phyloP scores from a whole-genome alignment of 2,888 invertebrate genomes.

The Perizoma flavofasciatum region DNA sequence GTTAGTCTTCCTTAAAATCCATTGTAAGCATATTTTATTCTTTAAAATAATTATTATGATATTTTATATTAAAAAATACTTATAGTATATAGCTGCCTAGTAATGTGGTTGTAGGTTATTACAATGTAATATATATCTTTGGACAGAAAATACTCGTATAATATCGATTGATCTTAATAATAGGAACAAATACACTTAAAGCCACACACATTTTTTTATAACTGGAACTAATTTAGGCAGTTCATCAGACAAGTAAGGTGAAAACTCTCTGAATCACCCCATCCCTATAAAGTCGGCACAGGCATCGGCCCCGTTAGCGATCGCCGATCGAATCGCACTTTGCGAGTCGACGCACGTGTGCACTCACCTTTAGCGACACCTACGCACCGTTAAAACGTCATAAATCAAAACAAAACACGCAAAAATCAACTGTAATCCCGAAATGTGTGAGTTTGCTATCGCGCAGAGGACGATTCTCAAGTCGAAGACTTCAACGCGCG shows the following conservation, averaged over 20 bases:
- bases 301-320: constrained; percentile 64
- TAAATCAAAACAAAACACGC: constrained; percentile 5
- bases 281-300: constrained; percentile 50
- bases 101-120: too few relatives aligned
- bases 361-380: constrained; percentile 21
- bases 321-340: constrained; percentile 48
- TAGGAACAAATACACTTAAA: too few relatives aligned
- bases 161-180: too few relatives aligned
- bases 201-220: too few relatives aligned
- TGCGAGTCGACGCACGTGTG: constrained; percentile 25
- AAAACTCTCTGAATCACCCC: constrained; percentile 40
- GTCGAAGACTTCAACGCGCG: constrained; percentile 30
- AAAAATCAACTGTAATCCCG: constrained; percentile 8
- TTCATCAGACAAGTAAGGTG: constrained; percentile 7
- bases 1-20: too few relatives aligned
- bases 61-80: too few relatives aligned
- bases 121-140: too few relatives aligned
- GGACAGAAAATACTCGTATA: too few relatives aligned
- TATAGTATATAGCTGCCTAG: too few relatives aligned
- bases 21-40: too few relatives aligned
- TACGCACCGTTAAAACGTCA: constrained; percentile 15
- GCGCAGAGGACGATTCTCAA: constrained; percentile 2
- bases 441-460: background rate
- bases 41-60: too few relatives aligned
- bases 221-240: constrained; percentile 10